Evolutionary conservation across 2,113 vertebrate genomes (phyloP), one percentile per base, ranked within the genome.

Genomic region (Eupsittula cactorum): DNA sequence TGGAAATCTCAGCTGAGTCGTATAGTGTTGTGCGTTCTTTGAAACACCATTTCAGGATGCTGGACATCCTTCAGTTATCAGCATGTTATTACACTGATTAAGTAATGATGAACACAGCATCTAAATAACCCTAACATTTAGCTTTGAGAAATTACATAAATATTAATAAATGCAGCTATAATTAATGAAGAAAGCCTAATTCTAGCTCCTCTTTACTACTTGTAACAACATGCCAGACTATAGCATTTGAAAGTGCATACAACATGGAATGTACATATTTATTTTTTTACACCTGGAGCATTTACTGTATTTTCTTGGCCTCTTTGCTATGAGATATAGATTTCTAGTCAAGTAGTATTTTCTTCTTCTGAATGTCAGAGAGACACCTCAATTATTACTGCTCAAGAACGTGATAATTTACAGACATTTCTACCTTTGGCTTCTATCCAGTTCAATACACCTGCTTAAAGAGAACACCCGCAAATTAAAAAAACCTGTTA

Each of bases 241-340:
- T 10, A 90, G 77, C 29, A 76, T 94, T 81, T 92, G 50, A 81
- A 87, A 81, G 70, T 75, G 35, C 44, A 65, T 86, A 82, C 11
- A 69, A 53, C 17, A 50, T 18, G 16, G 17, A 63, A 67, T 44
- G 39, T 65, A 78, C 76, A 90, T 84, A 62, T 31, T 78, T 19
- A 74, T 89, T 95, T 93, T 92, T 60, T 96, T 82, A 82, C 2
- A 65, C 62, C 41, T 83, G 62, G 67, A 95, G 42, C 33, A 17
- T 92, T 95, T 94, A 90, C 27, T 87, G 35, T 59, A 81, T 93
- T 95, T 86, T 97, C 75, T 77, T 79, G 49, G 23, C 50, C 57
- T 42, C 27, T 95, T 88, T 93, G 73, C 82, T 92, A 39, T 50
- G 20, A 86, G 63, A 81, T 33, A 62, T 24, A 91, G 47, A 81